Base-by-base conservation (phyloP, 1,140 invertebrate genomes). In the Paralvinella palmiformis region DNA sequence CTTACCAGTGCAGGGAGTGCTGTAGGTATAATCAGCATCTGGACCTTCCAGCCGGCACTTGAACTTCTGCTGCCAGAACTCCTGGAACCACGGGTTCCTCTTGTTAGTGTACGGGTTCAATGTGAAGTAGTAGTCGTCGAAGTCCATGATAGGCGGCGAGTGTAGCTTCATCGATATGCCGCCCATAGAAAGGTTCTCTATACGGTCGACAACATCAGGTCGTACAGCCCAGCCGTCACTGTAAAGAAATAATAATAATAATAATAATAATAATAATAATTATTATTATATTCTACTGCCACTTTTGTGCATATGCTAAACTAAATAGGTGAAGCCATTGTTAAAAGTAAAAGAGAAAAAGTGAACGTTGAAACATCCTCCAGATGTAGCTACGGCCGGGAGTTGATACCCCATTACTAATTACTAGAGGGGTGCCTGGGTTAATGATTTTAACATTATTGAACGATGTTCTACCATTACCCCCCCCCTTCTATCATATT, bases 181-280 rank as follows among this genome's bases (percentile, higher is more conserved):
- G 22, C 89, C 89, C 67, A 84, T 83, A n/a, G 89, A 89, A 69
- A 87, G 84, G 35, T 81, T 77, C 75, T 91, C 87, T 52, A 85
- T 80, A 20, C 82, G 83, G 64, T 85, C 78, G 1, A 88, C 88
- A n/a, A 91, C 88, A 70, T 91, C 89, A n/a, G 82, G 80, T 53
- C 89, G 81, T 71, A 89, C 87, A 0, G 86, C 86, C 88, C 88
- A 90, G 41, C 88, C 88, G 71, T 90, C 88, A 75, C 88, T 89
- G 73, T 53, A 75, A 75, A 64, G 33, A 44, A 65, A 27, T 53
- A n/a, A n/a, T n/a, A n/a, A n/a, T n/a, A n/a, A n/a, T n/a, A n/a
- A n/a, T n/a, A n/a, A n/a, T n/a, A n/a, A n/a, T n/a, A n/a, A n/a
- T n/a, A n/a, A n/a, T n/a, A n/a, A n/a, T n/a, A n/a, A n/a, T n/a